A percentile compares a stretch with the other conserved stretches of the same genome.
phyloP scores from a whole-genome alignment of 2,113 vertebrate genomes.

The Mirza zaza region DNA sequence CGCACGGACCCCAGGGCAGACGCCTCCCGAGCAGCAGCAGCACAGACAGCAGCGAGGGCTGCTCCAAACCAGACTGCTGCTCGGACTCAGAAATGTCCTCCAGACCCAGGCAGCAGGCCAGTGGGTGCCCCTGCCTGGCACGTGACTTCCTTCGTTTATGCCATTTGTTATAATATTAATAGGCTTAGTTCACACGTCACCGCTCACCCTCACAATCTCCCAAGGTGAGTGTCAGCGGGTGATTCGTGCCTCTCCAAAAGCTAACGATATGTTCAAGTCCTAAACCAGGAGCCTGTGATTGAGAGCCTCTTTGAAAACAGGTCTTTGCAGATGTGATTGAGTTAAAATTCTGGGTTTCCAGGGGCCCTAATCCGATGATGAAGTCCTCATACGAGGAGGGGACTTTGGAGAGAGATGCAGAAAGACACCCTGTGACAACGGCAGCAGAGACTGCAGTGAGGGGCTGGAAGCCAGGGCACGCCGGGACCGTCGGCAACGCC shows the following conservation, averaged over 20 bases:
- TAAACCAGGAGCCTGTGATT: background rate
- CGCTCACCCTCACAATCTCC: background rate
- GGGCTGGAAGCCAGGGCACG: rapidly evolving
- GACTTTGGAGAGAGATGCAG: rapidly evolving
- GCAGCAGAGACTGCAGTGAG: rapidly evolving
- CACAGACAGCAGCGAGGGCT: rapidly evolving
- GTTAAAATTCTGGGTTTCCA: no score
- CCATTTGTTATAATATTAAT: background rate
- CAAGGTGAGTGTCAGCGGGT: rapidly evolving
- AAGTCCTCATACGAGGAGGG: no score
- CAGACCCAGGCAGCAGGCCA: rapidly evolving
- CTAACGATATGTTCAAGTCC: rapidly evolving
- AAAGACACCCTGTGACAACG: rapidly evolving
- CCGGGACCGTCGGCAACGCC: background rate
- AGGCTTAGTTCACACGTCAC: background rate
- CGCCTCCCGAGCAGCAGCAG: background rate
- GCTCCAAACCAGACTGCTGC: no score
- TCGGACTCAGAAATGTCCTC: background rate
- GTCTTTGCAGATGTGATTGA: background rate
- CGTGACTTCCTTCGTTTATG: rapidly evolving
- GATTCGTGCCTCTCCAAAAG: no score
- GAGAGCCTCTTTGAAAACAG: no score
- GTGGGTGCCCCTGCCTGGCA: background rate
- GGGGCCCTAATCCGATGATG: rapidly evolving
- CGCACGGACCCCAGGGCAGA: background rate